phyloP scores from a whole-genome alignment of 2,888 invertebrate species.

The Euplexia lucipara region DNA sequence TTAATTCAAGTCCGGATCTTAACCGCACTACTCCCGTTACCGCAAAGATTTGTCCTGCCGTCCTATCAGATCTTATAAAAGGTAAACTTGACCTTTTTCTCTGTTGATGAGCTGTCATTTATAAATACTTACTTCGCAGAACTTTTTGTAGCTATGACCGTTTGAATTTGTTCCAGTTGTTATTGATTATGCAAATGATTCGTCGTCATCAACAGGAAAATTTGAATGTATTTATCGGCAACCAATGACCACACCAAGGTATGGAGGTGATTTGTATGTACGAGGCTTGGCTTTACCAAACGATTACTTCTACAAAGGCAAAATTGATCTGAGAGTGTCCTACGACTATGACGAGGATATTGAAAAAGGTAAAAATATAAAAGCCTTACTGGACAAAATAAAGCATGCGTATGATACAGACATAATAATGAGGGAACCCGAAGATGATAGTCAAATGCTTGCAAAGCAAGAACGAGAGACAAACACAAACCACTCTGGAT shows the following conservation, averaged over 20 bases:
- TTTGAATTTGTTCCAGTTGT: conserved; percentile 85
- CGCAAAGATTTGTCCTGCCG: conserved; percentile 94
- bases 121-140: conserved; percentile 2
- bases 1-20: conserved; percentile 97
- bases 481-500: conserved; percentile 62
- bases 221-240: conserved; percentile 91
- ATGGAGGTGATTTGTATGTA: conserved; percentile 75
- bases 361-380: conserved; percentile 72
- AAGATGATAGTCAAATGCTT: conserved; percentile 52
- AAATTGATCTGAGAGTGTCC: conserved; percentile 71
- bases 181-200: conserved; percentile 84
- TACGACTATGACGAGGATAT: conserved; percentile 67
- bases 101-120: not conserved
- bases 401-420: conserved; percentile 73
- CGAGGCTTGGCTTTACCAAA: conserved; percentile 75
- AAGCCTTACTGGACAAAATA: conserved; percentile 71
- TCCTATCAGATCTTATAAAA: conserved; percentile 96
- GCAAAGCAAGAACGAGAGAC: conserved; percentile 56
- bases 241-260: conserved; percentile 77
- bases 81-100: conserved; percentile 86
- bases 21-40: conserved; percentile 96
- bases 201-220: conserved; percentile 88
- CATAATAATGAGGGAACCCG: conserved; percentile 71
- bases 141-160: not conserved
- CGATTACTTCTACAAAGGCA: conserved; percentile 83